phyloP scores from a whole-genome alignment of 2,113 vertebrate genomes.

The Chamaea fasciata region DNA sequence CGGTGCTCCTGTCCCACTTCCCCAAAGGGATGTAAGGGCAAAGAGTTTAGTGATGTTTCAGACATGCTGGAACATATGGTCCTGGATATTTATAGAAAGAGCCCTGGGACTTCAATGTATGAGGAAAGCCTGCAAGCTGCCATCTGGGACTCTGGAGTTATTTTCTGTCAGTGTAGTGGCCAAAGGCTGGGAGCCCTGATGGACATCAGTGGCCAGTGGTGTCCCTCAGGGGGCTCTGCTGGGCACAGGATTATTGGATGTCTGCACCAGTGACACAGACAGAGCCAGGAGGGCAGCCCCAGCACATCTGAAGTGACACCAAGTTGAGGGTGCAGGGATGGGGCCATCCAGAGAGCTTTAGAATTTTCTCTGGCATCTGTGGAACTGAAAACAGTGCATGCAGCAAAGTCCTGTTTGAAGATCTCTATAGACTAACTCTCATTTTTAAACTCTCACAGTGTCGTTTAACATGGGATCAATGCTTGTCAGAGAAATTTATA shows the following conservation, averaged over 20 bases:
- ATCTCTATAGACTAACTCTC: neutral
- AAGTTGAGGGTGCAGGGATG: neutral
- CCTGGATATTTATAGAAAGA: conserved; percentile 11
- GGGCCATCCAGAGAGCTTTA: neutral
- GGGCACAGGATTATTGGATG: neutral
- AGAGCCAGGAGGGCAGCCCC: neutral
- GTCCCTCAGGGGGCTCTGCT: neutral
- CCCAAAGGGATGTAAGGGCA: neutral
- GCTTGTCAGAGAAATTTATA: neutral
- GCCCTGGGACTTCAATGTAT: neutral
- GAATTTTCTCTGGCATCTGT: neutral
- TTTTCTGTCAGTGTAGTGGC: neutral
- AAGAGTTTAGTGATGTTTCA: neutral
- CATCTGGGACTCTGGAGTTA: neutral
- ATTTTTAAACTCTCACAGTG: neutral
- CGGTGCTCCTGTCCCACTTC: neutral
- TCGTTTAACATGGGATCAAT: neutral
- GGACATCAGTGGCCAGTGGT: neutral
- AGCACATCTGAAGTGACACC: neutral
- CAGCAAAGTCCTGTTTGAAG: neutral
- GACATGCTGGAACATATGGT: neutral
- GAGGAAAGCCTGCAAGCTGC: conserved; percentile 3
- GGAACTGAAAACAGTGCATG: neutral
- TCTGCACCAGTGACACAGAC: neutral
- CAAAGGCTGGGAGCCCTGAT: neutral